phyloP scores from a whole-genome alignment of 2,113 vertebrate species.

The Cnemophilus loriae region DNA sequence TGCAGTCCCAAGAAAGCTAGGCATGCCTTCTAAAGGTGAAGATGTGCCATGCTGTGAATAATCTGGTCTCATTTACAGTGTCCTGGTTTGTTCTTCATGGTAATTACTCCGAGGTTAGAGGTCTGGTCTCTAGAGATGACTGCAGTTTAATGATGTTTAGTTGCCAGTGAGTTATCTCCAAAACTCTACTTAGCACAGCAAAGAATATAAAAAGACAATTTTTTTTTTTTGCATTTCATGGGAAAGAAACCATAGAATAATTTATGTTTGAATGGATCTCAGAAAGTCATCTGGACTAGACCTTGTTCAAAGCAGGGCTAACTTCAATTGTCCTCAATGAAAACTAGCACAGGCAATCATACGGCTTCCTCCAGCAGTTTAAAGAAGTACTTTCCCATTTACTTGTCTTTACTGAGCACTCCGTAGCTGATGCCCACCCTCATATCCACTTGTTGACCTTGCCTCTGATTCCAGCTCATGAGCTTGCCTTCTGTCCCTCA shows the following conservation, averaged over 20 bases:
- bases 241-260: neutral
- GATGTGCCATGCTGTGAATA: neutral
- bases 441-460: neutral
- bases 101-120: neutral
- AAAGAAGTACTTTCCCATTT: neutral
- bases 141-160: neutral
- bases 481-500: neutral
- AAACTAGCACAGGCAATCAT: neutral
- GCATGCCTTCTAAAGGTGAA: neutral
- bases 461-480: neutral
- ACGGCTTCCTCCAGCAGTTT: neutral
- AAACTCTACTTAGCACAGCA: neutral
- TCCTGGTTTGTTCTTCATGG: neutral
- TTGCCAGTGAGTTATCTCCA: neutral
- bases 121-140: neutral
- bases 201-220: neutral
- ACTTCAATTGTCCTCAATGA: neutral
- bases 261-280: neutral
- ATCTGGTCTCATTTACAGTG: neutral
- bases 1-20: neutral
- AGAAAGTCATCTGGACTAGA: neutral
- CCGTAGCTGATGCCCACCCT: neutral
- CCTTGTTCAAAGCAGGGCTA: neutral
- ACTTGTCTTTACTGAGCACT: neutral
- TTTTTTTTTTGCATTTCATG: neutral